Evolutionary conservation across 2,888 invertebrate genomes (phyloP), one percentile per base, ranked within the genome.

Genomic region (Molanna angustata): DNA sequence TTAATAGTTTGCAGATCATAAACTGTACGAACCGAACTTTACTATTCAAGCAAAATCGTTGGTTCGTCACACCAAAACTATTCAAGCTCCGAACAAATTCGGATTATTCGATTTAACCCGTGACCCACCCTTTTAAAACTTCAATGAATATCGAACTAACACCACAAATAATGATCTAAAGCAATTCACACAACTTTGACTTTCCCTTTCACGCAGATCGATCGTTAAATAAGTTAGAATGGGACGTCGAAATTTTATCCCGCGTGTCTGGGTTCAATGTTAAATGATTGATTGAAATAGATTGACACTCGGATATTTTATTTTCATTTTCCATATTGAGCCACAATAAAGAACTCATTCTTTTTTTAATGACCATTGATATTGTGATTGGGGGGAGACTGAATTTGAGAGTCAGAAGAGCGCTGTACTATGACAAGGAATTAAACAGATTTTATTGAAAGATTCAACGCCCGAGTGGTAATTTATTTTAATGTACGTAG

Each of bases 81-180:
- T 35, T 27, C 19, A 45, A 42, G 18, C 22, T 16, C 35, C 41
- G 39, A 48, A 54, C 49, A 31, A 49, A 43, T 58, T 51, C 44
- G 53, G 54, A 59, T 59, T 56, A 59, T 59, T 56, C 50, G 49
- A 59, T 56, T 59, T 54, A 54, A 56, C 59, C 59, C 52, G n/a
- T 54, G 54, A 48, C 56, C 59, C n/a, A n/a, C n/a, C 42, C 20
- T n/a, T 44, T 22, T 33, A 43, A 18, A 40, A 20, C 21, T 6
- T 13, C 52, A 49, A 58, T 58, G 58, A 52, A 54, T n/a, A n/a
- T n/a, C n/a, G n/a, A n/a, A n/a, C n/a, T n/a, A n/a, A n/a, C n/a
- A n/a, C n/a, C n/a, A n/a, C n/a, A n/a, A 52, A 52, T 52, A n/a
- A n/a, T n/a, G n/a, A n/a, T n/a, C n/a, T 37, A 37, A 51, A 35